Percentiles rank a stretch among this genome's conserved stretches.
Evolutionary conservation across 2,797 vertebrate genomes (phyloP).

Genomic region (Hypotaenidia okinawae): DNA sequence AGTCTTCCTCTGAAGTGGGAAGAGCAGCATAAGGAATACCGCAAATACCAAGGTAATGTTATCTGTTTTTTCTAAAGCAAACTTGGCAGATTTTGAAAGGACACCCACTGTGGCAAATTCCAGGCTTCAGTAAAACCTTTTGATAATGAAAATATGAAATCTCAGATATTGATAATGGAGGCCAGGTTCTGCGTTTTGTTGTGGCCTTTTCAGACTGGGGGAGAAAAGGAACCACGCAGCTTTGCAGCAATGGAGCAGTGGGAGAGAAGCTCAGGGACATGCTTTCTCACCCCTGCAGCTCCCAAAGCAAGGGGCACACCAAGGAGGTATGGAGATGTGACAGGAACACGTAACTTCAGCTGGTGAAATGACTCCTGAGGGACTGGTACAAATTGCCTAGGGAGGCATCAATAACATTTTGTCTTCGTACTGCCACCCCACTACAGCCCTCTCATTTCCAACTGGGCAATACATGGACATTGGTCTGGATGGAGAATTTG

Average conservation of each 20-base stretch:
- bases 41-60: constrained; percentile 57
- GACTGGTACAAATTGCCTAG: neutral
- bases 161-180: neutral
- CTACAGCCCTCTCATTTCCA: neutral
- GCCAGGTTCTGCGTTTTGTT: constrained; percentile 10
- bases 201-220: neutral
- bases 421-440: neutral
- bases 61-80: constrained; percentile 57
- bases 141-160: constrained; percentile 50
- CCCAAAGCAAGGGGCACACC: neutral
- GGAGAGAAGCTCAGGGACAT: neutral
- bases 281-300: neutral
- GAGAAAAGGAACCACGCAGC: neutral
- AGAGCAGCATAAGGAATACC: constrained; percentile 52
- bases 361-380: neutral
- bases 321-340: neutral
- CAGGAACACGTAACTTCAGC: neutral
- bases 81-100: constrained; percentile 61
- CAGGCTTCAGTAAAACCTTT: constrained; percentile 42
- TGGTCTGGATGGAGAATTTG: neutral
- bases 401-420: neutral
- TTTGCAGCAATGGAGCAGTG: neutral
- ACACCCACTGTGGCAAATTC: constrained; percentile 54
- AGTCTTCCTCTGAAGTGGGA: constrained; percentile 44
- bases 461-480: neutral